These are phyloP conservation scores for Tetrao urogallus DNA, from an alignment of 2,113 vertebrate genomes.

Conservation along the genomic window DNA sequence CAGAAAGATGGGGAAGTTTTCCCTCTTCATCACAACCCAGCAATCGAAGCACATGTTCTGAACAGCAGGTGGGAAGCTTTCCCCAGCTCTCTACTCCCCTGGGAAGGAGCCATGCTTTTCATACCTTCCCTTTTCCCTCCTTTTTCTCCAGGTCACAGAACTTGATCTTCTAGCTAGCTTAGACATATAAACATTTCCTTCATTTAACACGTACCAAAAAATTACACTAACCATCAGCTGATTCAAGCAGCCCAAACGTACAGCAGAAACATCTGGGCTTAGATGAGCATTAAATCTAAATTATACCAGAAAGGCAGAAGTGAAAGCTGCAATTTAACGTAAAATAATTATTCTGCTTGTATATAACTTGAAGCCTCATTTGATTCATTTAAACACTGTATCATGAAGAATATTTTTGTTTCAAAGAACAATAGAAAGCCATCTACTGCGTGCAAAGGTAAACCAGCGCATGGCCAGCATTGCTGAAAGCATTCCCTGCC, in stretches of 20 bases:
- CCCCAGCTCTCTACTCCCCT: not conserved
- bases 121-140: not conserved
- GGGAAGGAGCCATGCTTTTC: not conserved
- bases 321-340: slow-evolving; percentile 22
- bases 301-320: slow-evolving; percentile 5
- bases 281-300: slow-evolving; percentile 16
- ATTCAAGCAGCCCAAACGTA: slow-evolving; percentile 15
- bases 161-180: not conserved
- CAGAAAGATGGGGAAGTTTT: not conserved
- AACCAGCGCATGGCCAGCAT: not conserved
- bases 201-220: not conserved
- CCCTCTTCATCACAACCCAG: not conserved
- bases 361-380: slow-evolving; percentile 38
- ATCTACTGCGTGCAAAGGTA: not conserved
- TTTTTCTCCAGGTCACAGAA: not conserved
- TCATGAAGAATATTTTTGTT: slow-evolving; percentile 26
- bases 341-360: slow-evolving; percentile 35
- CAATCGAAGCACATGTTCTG: fast-evolving
- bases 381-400: slow-evolving; percentile 29
- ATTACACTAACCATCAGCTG: not conserved
- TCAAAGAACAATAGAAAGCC: not conserved
- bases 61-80: not conserved
- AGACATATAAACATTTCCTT: not conserved
- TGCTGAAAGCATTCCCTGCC: not conserved
- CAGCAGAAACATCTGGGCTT: not conserved